Percentiles rank a stretch among this genome's conserved stretches.
Conservation (phyloP, 2,797 vertebrate species). For the Ctenochaetus hawaiiensis region DNA sequence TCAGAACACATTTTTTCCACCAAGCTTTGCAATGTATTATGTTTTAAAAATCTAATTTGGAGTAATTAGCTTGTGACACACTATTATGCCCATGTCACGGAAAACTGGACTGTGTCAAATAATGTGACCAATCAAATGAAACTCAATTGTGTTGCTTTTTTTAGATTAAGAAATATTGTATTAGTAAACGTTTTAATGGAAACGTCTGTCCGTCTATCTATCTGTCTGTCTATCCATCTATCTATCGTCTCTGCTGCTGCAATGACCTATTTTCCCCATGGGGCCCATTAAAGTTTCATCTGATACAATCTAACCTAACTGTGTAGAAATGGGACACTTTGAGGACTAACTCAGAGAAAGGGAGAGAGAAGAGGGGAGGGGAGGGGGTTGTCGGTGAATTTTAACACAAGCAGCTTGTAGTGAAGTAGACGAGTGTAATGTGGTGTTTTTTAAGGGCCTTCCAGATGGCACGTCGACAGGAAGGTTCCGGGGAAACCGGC, state of each 20-base stretch:
- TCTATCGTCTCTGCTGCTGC: conserved; percentile 20
- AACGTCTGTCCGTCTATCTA: no score
- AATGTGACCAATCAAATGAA: no score
- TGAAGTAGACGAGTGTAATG: conserved; percentile 49
- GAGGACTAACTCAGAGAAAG: conserved; percentile 37
- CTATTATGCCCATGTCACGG: no score
- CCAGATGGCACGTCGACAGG: conserved; percentile 79
- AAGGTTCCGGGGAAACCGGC: conserved; percentile 74
- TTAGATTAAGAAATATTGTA: no score
- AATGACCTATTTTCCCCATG: conserved; percentile 58
- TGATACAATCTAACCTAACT: conserved; percentile 55
- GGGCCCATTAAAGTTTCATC: conserved; percentile 62
- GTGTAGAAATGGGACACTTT: conserved; percentile 50
- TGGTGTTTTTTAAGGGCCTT: conserved; percentile 65
- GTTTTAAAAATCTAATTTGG: no score
- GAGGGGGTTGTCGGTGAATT: conserved; percentile 5
- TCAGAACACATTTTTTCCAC: no score
- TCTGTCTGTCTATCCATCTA: background rate
- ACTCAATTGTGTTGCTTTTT: no score
- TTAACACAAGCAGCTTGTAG: conserved; percentile 51
- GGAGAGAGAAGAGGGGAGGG: background rate
- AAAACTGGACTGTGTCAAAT: no score
- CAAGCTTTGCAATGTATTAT: no score
- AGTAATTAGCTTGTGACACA: no score
- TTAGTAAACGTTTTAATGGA: no score